Evolutionary conservation across 2,888 invertebrate genomes (phyloP), one percentile per base, ranked within the genome.

Genomic region (Drosophila acutilabella): DNA sequence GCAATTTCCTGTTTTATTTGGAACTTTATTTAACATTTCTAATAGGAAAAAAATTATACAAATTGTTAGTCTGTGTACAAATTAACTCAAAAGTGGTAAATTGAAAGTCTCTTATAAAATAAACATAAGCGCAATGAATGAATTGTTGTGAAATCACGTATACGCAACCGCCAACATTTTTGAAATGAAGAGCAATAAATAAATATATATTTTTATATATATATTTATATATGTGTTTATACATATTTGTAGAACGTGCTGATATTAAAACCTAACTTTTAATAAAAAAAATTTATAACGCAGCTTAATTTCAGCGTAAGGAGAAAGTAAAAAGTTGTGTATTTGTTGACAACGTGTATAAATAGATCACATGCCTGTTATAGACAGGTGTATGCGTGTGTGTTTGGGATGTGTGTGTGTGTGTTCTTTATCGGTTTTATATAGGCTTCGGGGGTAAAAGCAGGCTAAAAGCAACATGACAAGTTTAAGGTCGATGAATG

Each of bases 401-500:
- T 14, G 26, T 50, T 20, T 20, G 20, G 11, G 26, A 38, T 33
- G 51, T 18, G 42, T 33, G 51, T 18, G 33, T 26, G n/a, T 30
- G 26, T 23, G 42, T 62, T 16, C 18, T n/a, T 30, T 16, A 16
- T 11, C 16, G 38, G 20, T n/a, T 36, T 51, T 20, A 14, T 50
- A 52, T 61, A 54, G 78, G 58, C 76, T 79, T 75, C 61, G 60
- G 64, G 41, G 57, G 45, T 60, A 11, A 30, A 30, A 48, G 5
- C 53, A 36, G n/a, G 36, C 16, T 13, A 8, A 6, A 11, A 6
- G 8, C 2, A 11, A 13, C 8, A 14, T 2, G 16, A 18, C 41
- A 16, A 11, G 30, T 38, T 33, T 23, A 14, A 38, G 36, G n/a
- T 36, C 76, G 58, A 84, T 88, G 83, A 88, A 89, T 82, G 80